These are phyloP conservation scores for Coracopsis vasa DNA, from an alignment of 2,113 vertebrate genomes.

Conservation along the genomic window DNA sequence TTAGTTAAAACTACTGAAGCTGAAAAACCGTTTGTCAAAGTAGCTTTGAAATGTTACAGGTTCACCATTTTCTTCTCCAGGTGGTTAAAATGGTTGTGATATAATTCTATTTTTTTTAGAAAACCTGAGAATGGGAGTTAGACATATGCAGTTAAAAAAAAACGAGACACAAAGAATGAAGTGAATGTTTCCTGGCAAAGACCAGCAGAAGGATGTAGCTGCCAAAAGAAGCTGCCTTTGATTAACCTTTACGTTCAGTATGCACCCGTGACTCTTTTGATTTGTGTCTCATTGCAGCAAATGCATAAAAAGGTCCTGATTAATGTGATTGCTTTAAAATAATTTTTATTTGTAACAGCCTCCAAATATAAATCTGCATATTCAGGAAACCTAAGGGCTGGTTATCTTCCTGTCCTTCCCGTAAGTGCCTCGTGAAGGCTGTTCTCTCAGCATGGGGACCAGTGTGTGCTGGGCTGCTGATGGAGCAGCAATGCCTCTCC, in stretches of 20 bases:
- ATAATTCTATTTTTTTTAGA: neutral
- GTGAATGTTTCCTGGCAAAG: neutral
- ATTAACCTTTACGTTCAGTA: slow-evolving; percentile 5
- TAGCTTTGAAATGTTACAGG: neutral
- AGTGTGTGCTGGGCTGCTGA: fast-evolving
- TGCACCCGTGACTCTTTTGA: neutral
- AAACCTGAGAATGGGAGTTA: neutral
- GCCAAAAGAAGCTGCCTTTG: slow-evolving; percentile 1
- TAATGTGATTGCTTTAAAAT: neutral
- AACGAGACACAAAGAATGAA: neutral
- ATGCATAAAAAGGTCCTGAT: neutral
- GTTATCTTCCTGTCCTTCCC: neutral
- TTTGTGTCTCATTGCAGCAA: neutral
- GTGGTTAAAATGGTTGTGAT: neutral
- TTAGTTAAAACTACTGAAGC: neutral
- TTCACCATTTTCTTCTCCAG: neutral
- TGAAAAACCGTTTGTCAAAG: neutral
- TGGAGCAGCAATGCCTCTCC: neutral
- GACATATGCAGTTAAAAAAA: neutral
- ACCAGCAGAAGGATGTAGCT: neutral
- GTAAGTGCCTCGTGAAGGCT: neutral
- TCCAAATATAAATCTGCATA: slow-evolving; percentile 27
- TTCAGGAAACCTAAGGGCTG: neutral
- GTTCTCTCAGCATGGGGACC: neutral
- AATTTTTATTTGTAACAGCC: neutral